Percentiles rank a stretch among this genome's conserved stretches.
phyloP scores from a whole-genome alignment of 1,140 invertebrate species.

The Helicorthomorpha holstii region DNA sequence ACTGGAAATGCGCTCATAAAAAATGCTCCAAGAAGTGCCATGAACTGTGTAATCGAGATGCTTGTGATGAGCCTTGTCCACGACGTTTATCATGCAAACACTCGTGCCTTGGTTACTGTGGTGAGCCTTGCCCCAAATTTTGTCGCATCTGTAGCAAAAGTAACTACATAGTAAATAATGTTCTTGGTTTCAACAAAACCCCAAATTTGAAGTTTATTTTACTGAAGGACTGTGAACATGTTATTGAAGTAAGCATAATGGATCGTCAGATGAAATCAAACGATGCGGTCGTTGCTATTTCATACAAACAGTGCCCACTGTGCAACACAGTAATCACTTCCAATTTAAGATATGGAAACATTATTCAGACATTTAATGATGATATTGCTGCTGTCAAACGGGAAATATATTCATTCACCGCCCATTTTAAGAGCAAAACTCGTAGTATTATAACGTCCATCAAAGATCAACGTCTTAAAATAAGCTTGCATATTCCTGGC shows the following conservation, averaged over 20 bases:
- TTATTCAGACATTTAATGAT: slow-evolving; percentile 32
- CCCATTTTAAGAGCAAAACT: slow-evolving; percentile 11
- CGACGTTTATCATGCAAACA: background rate
- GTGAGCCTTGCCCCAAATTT: background rate
- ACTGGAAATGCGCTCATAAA: background rate
- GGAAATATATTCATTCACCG: slow-evolving; percentile 16
- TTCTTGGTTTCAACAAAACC: no score
- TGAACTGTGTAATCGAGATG: background rate
- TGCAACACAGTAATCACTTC: slow-evolving; percentile 44
- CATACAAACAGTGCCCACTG: slow-evolving; percentile 38
- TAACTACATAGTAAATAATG: background rate
- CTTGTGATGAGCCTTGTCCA: background rate
- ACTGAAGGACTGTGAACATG: no score
- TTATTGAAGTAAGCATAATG: no score
- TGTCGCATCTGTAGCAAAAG: background rate
- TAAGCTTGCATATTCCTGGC: no score
- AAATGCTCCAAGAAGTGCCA: background rate
- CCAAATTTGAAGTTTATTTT: no score
- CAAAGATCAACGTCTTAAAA: no score
- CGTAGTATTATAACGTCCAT: no score
- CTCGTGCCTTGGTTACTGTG: background rate
- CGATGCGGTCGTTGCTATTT: no score
- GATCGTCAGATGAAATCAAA: no score
- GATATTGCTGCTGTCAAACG: slow-evolving; percentile 38
- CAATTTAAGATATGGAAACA: slow-evolving; percentile 38